These are phyloP conservation scores for Sericinus montela DNA, from an alignment of 2,888 invertebrate species.

Conservation along the genomic window DNA sequence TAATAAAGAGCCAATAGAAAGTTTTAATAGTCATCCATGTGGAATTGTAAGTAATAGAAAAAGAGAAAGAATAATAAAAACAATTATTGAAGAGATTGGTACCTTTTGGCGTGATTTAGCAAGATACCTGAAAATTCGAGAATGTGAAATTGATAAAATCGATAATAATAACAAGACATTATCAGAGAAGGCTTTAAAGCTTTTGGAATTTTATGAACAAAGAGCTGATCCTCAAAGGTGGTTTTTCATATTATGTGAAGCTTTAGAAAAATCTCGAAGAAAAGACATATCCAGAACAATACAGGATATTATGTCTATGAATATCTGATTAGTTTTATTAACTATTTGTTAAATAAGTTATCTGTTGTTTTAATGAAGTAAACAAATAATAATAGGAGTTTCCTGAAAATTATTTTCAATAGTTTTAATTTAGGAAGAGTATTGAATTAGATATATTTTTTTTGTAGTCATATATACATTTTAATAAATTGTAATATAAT, in stretches of 20 bases:
- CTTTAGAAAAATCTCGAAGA: conserved; percentile 54
- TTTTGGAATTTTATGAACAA: conserved; percentile 44
- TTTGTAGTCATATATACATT: too few species aligned
- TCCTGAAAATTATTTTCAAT: too few species aligned
- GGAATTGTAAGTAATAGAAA: conserved; percentile 39
- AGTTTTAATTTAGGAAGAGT: too few species aligned
- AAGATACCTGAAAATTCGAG: conserved; percentile 54
- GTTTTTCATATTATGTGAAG: conserved; percentile 58
- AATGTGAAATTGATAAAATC: conserved; percentile 56
- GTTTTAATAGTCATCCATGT: conserved; percentile 31
- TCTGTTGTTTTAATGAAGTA: too few species aligned
- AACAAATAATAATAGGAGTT: too few species aligned
- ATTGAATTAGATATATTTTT: too few species aligned
- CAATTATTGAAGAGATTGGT: conserved; percentile 55
- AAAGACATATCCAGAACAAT: conserved; percentile 52
- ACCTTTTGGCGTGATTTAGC: conserved; percentile 58
- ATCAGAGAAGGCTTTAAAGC: conserved; percentile 41
- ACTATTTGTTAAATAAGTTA: too few species aligned
- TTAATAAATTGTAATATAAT: too few species aligned
- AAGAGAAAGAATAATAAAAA: conserved; percentile 47
- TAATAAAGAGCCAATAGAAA: conserved; percentile 25
- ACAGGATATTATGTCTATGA: conserved; percentile 59
- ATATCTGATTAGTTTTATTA: conserved; percentile 33
- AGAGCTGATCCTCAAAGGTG: conserved; percentile 54
- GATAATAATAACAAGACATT: conserved; percentile 38